Base-by-base conservation (phyloP, 2,888 invertebrate genomes). In the Scaeva pyrastri region DNA sequence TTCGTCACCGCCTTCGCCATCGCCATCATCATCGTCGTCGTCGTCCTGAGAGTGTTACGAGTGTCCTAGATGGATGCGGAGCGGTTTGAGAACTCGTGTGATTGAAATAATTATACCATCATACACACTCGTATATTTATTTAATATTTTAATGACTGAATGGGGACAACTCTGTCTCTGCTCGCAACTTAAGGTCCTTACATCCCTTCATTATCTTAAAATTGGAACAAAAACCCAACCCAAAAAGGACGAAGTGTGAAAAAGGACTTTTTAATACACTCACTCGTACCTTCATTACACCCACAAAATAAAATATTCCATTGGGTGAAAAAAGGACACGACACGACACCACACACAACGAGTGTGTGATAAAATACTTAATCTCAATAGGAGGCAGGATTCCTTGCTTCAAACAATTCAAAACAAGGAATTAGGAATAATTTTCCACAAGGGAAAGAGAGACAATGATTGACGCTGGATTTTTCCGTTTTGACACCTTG, bases 401-500 rank as follows among this genome's bases (percentile, higher is more conserved):
- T 48, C 11, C 16, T 64, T 41, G 16, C 26, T 26, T 31, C 6
- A 8, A 31, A 52, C 31, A 48, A 48, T 64, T 31, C 12, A 14
- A n/a, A 36, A 52, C 62, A 52, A 52, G 31, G 31, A 62, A 74
- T 74, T 74, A 74, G 41, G 75, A 85, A 83, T 83, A 83, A 82
- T 82, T 77, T 68, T 48, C 19, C 48, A 66, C 66, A 68, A 68
- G 72, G 68, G 66, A 72, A 31, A 31, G 26, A 48, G 73, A 31
- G 26, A 48, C 72, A 11, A 26, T 52, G 52, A 85, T 72, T 85
- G 48, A 73, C 56, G 58, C 16, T 11, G 31, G 26, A 58, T 72
- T 62, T 83, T 85, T 85, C 84, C 84, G 71, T 52, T 85, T 80
- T 85, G 75, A 85, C 84, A 85, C 84, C 75, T 82, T 73, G 71